phyloP scores from a whole-genome alignment of 2,888 invertebrate species.

The Microplitis deprimator region DNA sequence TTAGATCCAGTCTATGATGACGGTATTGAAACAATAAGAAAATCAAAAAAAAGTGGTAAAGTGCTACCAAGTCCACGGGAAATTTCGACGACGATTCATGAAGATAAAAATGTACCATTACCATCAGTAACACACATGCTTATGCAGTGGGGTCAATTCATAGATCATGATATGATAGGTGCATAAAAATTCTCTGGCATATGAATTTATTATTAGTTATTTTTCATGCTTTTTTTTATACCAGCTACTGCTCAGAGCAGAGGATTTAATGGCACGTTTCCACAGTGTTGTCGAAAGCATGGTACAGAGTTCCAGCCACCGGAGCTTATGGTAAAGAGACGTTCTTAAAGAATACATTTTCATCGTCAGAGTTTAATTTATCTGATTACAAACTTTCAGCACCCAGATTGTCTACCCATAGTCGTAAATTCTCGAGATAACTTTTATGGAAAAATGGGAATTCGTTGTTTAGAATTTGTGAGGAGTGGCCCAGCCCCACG shows the following conservation, averaged over 20 bases:
- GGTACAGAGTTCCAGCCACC: conserved; percentile 76
- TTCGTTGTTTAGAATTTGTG: conserved; percentile 86
- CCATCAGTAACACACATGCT: conserved; percentile 83
- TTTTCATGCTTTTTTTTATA: conserved; percentile 19
- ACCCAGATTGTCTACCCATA: conserved; percentile 90
- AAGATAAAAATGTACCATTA: conserved; percentile 77
- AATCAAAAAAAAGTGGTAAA: conserved; percentile 74
- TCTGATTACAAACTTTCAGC: conserved; percentile 72
- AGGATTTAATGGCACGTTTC: conserved; percentile 85
- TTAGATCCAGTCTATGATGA: conserved; percentile 87
- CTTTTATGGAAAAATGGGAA: conserved; percentile 80
- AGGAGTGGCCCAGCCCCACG: conserved; percentile 86
- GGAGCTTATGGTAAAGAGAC: conserved; percentile 75
- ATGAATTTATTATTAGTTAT: conserved; percentile 16
- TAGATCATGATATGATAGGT: conserved; percentile 89
- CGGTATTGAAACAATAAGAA: conserved; percentile 76
- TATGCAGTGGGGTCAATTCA: conserved; percentile 93
- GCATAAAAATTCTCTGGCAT: conserved; percentile 18
- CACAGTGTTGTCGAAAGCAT: conserved; percentile 81
- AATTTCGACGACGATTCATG: conserved; percentile 81
- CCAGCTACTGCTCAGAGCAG: conserved; percentile 81
- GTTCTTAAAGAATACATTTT: background rate
- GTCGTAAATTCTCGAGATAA: conserved; percentile 81
- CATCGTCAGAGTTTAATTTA: background rate
- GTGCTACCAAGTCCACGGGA: conserved; percentile 83